Evolutionary conservation across 1,140 invertebrate genomes (phyloP).

Genomic region (Frieseomelitta varia): DNA sequence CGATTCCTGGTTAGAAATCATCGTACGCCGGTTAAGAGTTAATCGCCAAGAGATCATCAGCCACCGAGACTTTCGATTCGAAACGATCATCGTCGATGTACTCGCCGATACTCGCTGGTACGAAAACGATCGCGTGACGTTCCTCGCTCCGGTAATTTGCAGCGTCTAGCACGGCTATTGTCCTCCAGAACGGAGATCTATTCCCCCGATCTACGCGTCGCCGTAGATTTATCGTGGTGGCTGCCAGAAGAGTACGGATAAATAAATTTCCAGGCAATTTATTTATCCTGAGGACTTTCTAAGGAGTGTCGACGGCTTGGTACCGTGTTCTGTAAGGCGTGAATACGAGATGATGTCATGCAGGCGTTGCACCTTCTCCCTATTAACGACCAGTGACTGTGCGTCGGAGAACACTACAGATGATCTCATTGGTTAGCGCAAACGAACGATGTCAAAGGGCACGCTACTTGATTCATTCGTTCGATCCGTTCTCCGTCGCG

Average conservation of each 20-base stretch:
- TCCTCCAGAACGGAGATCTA: constrained; percentile 1
- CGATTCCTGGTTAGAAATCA: too few species aligned
- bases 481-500: neutral
- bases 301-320: constrained; percentile 64
- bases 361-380: constrained; percentile 67
- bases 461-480: constrained; percentile 43
- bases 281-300: constrained; percentile 68
- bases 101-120: neutral
- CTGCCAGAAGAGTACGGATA: constrained; percentile 37
- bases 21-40: too few species aligned
- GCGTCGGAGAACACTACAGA: constrained; percentile 45
- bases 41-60: neutral
- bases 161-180: constrained; percentile 8
- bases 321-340: constrained; percentile 57
- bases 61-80: neutral
- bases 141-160: constrained; percentile 9
- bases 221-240: constrained; percentile 51
- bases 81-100: neutral
- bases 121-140: neutral
- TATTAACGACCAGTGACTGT: constrained; percentile 48
- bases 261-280: constrained; percentile 62
- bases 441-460: constrained; percentile 56
- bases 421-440: constrained; percentile 57
- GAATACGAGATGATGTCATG: constrained; percentile 68
- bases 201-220: constrained; percentile 7